These are phyloP conservation scores for Sebastes elongatus DNA, from an alignment of 2,797 vertebrate species.

Conservation along the genomic window DNA sequence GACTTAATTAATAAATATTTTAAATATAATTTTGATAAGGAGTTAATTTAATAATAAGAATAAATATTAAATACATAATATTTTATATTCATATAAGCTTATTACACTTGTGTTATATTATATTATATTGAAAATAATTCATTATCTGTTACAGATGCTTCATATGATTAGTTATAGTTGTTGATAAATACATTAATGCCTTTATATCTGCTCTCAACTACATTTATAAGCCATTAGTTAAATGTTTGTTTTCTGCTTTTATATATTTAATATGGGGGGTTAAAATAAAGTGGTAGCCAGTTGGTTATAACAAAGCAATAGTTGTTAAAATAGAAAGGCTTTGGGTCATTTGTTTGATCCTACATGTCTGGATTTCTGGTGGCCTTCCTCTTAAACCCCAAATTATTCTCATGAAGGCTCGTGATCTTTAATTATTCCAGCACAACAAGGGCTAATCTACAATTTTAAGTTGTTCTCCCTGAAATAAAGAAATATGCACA, in stretches of 20 bases:
- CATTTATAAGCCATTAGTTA: not conserved
- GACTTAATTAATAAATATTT: not conserved
- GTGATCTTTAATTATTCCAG: constrained; percentile 67
- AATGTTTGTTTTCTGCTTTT: not conserved
- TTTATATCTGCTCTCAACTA: not conserved
- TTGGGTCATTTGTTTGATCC: not conserved
- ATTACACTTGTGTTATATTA: not conserved
- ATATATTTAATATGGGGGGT: not conserved
- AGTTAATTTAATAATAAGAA: not conserved
- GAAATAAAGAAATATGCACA: constrained; percentile 82
- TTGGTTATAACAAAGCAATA: not conserved
- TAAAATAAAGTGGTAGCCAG: not conserved
- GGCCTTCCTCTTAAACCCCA: constrained; percentile 7
- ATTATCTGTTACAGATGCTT: not conserved
- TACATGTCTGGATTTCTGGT: not conserved
- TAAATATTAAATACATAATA: not conserved
- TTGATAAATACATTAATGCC: not conserved
- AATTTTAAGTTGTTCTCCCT: constrained; percentile 67
- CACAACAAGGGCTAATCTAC: constrained; percentile 70
- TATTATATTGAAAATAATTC: not conserved
- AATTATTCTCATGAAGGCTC: constrained; percentile 26
- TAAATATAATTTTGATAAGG: not conserved
- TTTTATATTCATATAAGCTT: not conserved
- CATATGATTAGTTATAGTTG: not conserved
- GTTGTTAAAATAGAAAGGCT: not conserved